A percentile compares a stretch with the other conserved stretches of the same genome.
These are phyloP conservation scores for Mormoops blainvillei DNA, from an alignment of 2,113 vertebrate species.

Conservation along the genomic window DNA sequence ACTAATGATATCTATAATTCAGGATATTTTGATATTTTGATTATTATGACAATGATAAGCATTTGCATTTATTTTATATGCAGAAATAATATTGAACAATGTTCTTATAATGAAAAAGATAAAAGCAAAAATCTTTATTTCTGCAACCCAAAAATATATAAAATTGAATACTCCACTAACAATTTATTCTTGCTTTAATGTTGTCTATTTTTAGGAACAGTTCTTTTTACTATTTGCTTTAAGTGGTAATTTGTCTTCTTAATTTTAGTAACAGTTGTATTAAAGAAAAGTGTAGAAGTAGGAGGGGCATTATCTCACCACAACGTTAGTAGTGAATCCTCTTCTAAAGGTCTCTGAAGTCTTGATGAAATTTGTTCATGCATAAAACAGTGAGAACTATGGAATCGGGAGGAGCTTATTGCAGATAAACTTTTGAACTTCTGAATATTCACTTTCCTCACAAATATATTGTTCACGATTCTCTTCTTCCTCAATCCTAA, in stretches of 20 bases:
- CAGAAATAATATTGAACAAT: background rate
- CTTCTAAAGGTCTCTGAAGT: background rate
- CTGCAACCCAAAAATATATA: background rate
- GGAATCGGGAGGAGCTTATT: background rate
- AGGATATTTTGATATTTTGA: background rate
- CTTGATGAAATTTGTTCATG: background rate
- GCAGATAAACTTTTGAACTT: background rate
- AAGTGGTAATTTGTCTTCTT: background rate
- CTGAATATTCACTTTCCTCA: background rate
- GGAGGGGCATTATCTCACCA: background rate
- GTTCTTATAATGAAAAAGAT: slow-evolving; percentile 3
- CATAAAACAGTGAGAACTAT: background rate
- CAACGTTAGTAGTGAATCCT: slow-evolving; percentile 7
- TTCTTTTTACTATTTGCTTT: slow-evolving; percentile 6
- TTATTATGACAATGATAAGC: background rate
- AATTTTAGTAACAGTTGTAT: background rate
- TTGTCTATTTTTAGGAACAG: background rate
- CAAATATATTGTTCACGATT: background rate
- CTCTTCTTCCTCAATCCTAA: background rate
- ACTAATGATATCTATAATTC: background rate
- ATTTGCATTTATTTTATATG: background rate
- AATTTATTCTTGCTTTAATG: background rate
- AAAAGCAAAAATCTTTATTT: slow-evolving; percentile 1
- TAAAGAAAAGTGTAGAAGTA: background rate
- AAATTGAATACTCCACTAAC: background rate